Evolutionary conservation across 2,113 vertebrate species (phyloP).

Genomic region (Galbula dea): DNA sequence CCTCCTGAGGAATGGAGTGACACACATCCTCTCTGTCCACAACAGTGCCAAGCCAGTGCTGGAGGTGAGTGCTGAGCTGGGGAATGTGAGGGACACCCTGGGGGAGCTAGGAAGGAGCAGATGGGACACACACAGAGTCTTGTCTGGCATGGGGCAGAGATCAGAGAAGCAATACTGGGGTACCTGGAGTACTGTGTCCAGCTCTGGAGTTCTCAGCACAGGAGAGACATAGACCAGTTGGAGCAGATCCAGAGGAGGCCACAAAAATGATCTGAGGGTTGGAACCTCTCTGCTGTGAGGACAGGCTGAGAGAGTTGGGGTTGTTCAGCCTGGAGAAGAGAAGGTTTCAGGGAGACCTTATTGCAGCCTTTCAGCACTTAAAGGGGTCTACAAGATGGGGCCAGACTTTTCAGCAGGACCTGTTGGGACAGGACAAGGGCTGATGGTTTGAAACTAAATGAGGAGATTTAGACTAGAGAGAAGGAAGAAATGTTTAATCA

Average conservation of each 20-base stretch:
- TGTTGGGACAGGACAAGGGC: too few species aligned
- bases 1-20: conserved; percentile 79
- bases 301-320: not conserved
- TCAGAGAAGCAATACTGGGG: not conserved
- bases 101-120: not conserved
- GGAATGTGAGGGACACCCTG: not conserved
- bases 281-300: too few species aligned
- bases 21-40: conserved; percentile 86
- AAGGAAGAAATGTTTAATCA: not conserved
- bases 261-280: too few species aligned
- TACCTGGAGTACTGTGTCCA: not conserved
- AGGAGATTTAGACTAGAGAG: too few species aligned
- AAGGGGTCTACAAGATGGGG: too few species aligned
- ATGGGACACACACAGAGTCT: fast-evolving
- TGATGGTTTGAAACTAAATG: too few species aligned
- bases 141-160: not conserved
- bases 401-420: too few species aligned
- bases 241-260: too few species aligned
- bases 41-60: conserved; percentile 80
- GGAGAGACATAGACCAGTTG: too few species aligned
- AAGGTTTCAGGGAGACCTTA: too few species aligned
- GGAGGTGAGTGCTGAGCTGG: conserved; percentile 57
- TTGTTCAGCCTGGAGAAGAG: too few species aligned
- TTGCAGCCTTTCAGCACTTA: too few species aligned
- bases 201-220: not conserved